Evolutionary conservation across 2,888 invertebrate genomes (phyloP).

Genomic region (Hermodice carunculata): DNA sequence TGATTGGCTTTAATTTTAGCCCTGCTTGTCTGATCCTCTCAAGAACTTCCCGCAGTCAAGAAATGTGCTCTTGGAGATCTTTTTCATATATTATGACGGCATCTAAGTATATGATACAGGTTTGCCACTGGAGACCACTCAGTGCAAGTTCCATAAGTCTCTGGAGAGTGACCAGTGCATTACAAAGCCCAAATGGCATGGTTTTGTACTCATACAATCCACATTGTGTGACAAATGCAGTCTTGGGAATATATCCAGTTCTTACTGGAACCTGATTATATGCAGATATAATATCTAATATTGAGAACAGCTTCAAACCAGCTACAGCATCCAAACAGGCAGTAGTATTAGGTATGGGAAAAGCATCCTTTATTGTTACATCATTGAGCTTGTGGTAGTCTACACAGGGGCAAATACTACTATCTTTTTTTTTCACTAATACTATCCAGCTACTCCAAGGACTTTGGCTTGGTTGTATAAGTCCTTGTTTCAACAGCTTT

Average conservation of each 20-base stretch:
- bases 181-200: conserved; percentile 11
- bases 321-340: conserved; percentile 21
- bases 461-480: neutral
- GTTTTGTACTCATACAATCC: conserved; percentile 2
- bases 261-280: conserved; percentile 13
- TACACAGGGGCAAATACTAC: conserved; percentile 31
- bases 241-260: conserved; percentile 6
- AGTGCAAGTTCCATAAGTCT: too few relatives aligned
- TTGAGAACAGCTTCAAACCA: conserved; percentile 33
- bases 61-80: neutral
- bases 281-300: conserved; percentile 25
- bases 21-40: neutral
- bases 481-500: neutral
- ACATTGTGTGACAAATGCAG: conserved; percentile 9
- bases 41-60: neutral
- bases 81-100: neutral
- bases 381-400: conserved; percentile 38
- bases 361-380: conserved; percentile 16
- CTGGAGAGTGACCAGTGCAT: too few relatives aligned
- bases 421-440: conserved; percentile 9
- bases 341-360: conserved; percentile 33
- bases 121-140: neutral
- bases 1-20: neutral
- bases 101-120: neutral
- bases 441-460: conserved; percentile 1